Percentiles rank a stretch among this genome's conserved stretches.
Conservation (phyloP, 2,113 vertebrate species). For the Probosciger aterrimus region DNA sequence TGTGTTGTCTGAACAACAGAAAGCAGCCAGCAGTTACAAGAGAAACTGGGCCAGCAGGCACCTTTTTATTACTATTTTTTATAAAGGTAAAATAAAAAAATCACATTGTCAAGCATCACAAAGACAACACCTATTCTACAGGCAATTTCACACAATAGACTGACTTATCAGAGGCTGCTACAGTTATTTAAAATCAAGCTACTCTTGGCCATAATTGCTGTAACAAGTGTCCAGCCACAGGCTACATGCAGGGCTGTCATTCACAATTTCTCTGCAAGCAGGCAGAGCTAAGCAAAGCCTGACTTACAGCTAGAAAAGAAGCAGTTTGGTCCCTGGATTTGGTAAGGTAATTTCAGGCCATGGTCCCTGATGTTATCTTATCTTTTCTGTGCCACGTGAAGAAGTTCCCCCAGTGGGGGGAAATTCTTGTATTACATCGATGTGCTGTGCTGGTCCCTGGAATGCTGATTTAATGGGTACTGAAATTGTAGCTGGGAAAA, state of each 20-base stretch:
- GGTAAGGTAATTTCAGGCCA: neutral
- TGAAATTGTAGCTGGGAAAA: neutral
- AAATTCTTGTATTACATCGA: neutral
- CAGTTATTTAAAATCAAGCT: neutral
- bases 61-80: neutral
- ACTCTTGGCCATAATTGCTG: neutral
- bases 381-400: neutral
- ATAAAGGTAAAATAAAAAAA: neutral
- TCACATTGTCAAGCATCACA: neutral
- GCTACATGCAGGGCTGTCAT: neutral
- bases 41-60: neutral
- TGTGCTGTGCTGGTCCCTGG: neutral
- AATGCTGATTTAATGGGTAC: neutral
- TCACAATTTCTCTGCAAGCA: neutral
- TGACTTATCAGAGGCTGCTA: neutral
- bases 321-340: neutral
- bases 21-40: neutral
- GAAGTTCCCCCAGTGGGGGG: fast-evolving
- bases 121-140: neutral
- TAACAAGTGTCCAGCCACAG: neutral
- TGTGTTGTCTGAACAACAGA: neutral
- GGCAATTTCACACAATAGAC: neutral
- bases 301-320: neutral
- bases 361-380: neutral
- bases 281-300: neutral